A percentile compares a stretch with the other conserved stretches of the same genome.
Conservation (phyloP, 2,888 invertebrate species). For the Cryptus viduatorius region DNA sequence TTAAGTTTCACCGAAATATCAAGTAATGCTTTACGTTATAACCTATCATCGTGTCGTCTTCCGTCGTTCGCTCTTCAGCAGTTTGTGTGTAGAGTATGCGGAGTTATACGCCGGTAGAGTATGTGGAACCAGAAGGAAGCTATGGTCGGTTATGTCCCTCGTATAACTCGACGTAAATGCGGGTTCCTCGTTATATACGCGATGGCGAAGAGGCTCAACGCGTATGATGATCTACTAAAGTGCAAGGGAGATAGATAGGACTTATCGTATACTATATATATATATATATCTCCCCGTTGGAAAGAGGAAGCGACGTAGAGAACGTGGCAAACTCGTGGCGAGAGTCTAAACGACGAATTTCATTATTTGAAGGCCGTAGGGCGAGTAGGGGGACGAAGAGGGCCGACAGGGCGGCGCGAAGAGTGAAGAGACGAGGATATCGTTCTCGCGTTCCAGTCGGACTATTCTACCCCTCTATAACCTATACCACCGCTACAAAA, state of each 20-base stretch:
- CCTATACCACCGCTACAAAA: constrained; percentile 1
- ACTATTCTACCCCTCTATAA: constrained; percentile 25
- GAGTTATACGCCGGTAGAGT: neutral
- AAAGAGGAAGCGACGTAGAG: neutral
- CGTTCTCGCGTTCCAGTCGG: constrained; percentile 46
- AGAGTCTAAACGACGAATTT: constrained; percentile 50
- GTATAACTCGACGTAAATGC: constrained; percentile 43
- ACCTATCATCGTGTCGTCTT: constrained; percentile 1
- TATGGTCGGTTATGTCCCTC: constrained; percentile 48
- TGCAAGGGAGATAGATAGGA: constrained; percentile 8
- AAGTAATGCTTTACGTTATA: neutral
- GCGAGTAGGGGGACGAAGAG: neutral
- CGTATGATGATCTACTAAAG: constrained; percentile 36
- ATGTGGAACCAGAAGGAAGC: constrained; percentile 29
- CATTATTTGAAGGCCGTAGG: constrained; percentile 38
- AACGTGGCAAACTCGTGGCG: constrained; percentile 43
- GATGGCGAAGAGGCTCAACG: constrained; percentile 20
- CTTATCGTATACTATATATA: neutral
- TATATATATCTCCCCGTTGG: neutral
- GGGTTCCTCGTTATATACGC: constrained; percentile 28
- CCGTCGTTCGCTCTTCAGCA: constrained; percentile 22
- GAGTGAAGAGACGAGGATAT: constrained; percentile 40
- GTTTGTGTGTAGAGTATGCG: constrained; percentile 13
- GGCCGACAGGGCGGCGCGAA: neutral
- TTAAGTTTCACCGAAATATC: neutral